These are phyloP conservation scores for Apodemia zela DNA, from an alignment of 2,888 invertebrate species.

Conservation along the genomic window DNA sequence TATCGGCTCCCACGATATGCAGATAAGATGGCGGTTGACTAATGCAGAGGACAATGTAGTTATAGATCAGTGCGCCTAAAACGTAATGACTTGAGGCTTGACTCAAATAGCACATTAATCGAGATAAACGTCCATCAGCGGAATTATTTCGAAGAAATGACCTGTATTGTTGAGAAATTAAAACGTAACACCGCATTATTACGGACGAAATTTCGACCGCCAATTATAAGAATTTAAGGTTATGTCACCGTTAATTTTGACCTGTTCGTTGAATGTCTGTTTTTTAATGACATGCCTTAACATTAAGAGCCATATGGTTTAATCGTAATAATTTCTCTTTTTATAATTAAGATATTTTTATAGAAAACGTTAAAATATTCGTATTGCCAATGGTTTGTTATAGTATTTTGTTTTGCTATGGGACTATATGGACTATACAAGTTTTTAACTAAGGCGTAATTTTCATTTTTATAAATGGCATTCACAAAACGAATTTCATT, in stretches of 20 bases:
- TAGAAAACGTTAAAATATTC: background rate
- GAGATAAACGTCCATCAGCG: conserved; percentile 63
- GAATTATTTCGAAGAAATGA: conserved; percentile 13
- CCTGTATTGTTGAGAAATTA: conserved; percentile 22
- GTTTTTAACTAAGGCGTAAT: no score
- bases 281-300: conserved; percentile 20
- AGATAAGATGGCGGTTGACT: conserved; percentile 73
- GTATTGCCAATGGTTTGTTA: background rate
- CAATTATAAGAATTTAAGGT: conserved; percentile 24
- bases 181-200: conserved; percentile 19
- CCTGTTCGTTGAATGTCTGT: conserved; percentile 23
- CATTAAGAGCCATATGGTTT: conserved; percentile 7
- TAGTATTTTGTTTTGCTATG: no score
- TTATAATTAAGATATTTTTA: conserved; percentile 4
- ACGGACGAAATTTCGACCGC: conserved; percentile 17
- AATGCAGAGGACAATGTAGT: conserved; percentile 71
- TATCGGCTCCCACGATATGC: conserved; percentile 66
- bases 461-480: no score
- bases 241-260: conserved; percentile 23
- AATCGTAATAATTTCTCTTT: conserved; percentile 14
- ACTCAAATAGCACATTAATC: conserved; percentile 68
- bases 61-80: conserved; percentile 65
- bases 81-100: conserved; percentile 43
- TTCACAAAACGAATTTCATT: no score
- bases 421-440: no score